These are phyloP conservation scores for Platichthys stellatus DNA, from an alignment of 2,113 vertebrate species.

Conservation along the genomic window DNA sequence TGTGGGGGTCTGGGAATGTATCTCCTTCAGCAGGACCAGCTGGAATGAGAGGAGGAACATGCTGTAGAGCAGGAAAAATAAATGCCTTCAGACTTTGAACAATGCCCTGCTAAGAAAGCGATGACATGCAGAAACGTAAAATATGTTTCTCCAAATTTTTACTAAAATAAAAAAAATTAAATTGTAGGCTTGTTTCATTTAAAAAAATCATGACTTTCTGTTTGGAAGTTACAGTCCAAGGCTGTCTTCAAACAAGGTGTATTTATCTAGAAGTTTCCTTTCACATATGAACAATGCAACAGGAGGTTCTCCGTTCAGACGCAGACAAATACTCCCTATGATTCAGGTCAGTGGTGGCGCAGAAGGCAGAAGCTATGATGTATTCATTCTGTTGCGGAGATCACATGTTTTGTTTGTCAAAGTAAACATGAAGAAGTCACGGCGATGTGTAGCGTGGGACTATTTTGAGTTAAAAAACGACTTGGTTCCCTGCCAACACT, in stretches of 20 bases:
- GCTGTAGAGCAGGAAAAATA: constrained; percentile 26
- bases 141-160: neutral
- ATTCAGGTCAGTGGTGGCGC: too few relatives aligned
- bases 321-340: too few relatives aligned
- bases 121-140: constrained; percentile 13
- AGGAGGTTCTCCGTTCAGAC: too few relatives aligned
- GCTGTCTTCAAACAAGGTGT: neutral
- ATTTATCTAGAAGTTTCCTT: too few relatives aligned
- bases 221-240: neutral
- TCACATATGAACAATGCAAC: too few relatives aligned
- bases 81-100: constrained; percentile 26
- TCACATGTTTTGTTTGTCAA: too few relatives aligned
- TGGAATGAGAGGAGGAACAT: constrained; percentile 49
- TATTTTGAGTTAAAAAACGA: too few relatives aligned
- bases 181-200: neutral
- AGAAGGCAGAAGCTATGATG: too few relatives aligned
- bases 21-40: constrained; percentile 73
- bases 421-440: too few relatives aligned
- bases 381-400: too few relatives aligned
- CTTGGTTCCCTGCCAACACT: too few relatives aligned
- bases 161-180: neutral
- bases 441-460: too few relatives aligned
- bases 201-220: neutral
- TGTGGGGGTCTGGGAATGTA: constrained; percentile 75
- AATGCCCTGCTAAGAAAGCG: neutral